phyloP scores from a whole-genome alignment of 2,113 vertebrate genomes.

The Archocentrus centrarchus region DNA sequence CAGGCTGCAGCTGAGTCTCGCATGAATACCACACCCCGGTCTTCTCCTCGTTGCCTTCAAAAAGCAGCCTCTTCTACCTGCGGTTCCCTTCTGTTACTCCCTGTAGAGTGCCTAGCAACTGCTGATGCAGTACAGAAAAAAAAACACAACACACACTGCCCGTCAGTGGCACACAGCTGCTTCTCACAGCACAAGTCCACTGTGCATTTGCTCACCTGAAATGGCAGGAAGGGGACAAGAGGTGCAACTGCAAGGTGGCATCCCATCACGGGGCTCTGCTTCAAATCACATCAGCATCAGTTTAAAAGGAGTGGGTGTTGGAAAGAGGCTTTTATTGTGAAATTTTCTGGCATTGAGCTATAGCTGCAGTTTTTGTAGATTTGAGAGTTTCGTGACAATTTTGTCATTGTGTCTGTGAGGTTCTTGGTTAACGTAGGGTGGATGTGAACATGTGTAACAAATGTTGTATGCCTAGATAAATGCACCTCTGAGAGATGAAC shows the following conservation, averaged over 20 bases:
- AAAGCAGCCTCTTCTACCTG: neutral
- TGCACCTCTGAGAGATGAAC: neutral
- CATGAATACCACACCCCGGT: neutral
- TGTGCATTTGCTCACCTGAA: neutral
- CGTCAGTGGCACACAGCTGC: neutral
- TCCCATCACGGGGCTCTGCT: too few species aligned
- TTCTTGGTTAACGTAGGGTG: neutral
- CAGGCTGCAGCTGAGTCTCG: conserved; percentile 9
- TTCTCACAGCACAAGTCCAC: neutral
- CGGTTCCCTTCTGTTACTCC: neutral
- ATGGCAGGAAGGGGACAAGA: neutral
- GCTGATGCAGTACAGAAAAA: too few species aligned
- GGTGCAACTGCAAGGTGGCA: neutral
- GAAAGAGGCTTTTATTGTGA: fast-evolving
- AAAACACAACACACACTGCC: neutral
- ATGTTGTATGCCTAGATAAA: neutral
- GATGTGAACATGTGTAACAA: neutral
- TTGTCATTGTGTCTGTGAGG: neutral
- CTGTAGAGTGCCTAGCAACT: neutral
- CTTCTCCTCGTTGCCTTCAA: conserved; percentile 20
- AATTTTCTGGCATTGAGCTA: too few species aligned
- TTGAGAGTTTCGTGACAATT: neutral
- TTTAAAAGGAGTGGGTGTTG: neutral
- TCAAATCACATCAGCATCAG: neutral
- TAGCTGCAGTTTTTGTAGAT: neutral